Conservation (phyloP, 30 jellyfish, hydroid and myxozoan genomes). For the Aurelia sp. region DNA sequence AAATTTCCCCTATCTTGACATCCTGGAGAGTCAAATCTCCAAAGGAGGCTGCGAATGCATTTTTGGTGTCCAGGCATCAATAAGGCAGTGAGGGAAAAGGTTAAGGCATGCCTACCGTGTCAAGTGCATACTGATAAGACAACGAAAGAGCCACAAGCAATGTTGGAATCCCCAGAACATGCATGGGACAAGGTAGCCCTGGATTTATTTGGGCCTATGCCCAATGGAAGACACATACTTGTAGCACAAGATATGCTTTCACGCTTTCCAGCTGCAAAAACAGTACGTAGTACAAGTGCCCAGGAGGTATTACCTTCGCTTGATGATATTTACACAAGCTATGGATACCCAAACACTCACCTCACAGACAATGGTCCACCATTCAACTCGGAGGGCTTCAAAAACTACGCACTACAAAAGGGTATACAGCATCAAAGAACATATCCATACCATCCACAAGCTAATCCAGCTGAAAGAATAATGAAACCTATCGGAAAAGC, state of each 20-base stretch:
- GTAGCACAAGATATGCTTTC: slow-evolving; percentile 57
- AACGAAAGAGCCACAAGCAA: slow-evolving; percentile 66
- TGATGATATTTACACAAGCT: slow-evolving; percentile 38
- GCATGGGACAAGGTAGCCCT: slow-evolving; percentile 71
- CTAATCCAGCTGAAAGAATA: slow-evolving; percentile 69
- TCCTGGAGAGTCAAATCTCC: slow-evolving; percentile 45
- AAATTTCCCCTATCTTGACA: too few species aligned
- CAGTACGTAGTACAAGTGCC: slow-evolving; percentile 55
- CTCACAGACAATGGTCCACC: slow-evolving; percentile 72
- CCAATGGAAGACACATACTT: slow-evolving; percentile 49
- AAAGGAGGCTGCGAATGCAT: slow-evolving; percentile 52
- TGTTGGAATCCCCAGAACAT: slow-evolving; percentile 16
- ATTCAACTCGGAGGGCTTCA: slow-evolving; percentile 5
- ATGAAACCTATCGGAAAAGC: slow-evolving; percentile 72
- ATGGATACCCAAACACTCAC: slow-evolving; percentile 55
- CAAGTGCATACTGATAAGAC: slow-evolving; percentile 51
- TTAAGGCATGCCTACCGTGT: slow-evolving; percentile 47
- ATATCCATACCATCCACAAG: slow-evolving; percentile 50
- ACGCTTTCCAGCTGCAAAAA: slow-evolving; percentile 63
- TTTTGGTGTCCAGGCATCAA: slow-evolving; percentile 66
- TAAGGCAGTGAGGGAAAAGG: slow-evolving; percentile 8
- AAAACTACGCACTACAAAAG: not conserved
- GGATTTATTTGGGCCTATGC: slow-evolving; percentile 76
- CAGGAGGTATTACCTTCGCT: slow-evolving; percentile 39
- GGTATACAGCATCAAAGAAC: not conserved